Base-by-base conservation (phyloP, 1,140 invertebrate genomes). In the Bicyclus anynana region DNA sequence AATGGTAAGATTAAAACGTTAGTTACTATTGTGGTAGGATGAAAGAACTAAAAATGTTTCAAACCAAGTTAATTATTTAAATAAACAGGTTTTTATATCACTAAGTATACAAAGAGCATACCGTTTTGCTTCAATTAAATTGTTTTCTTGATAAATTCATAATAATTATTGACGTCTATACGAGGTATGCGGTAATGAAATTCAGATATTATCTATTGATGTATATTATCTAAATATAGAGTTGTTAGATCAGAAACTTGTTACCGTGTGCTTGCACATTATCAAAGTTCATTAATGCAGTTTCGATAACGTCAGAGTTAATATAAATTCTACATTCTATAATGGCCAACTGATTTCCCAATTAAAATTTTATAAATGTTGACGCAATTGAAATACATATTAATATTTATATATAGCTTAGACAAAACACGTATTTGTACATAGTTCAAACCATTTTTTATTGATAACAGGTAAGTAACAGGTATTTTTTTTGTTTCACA, bases 171-270 rank as follows among this genome's bases (percentile, higher is more conserved):
- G 20, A 49, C 18, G 23, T n/a, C 49, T 23, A 40, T 53, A 51
- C 16, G 20, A 46, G 26, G 62, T 59, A 67, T 65, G 70, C 62
- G 62, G 65, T 23, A 70, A 63, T 73, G 62, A 73, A 67, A 67
- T 67, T 65, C 14, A 35, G 40, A 18, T 48, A n/a, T 37, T 54
- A 26, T 59, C 23, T 14, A 42, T 21, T 48, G 16, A 21, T 56
- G 40, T 59, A 59, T 35, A 53, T 38, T 35, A 29, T 56, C 53
- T 51, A 29, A 58, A 59, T 58, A 58, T 40, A 60, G 50, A 47
- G 35, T 33, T 29, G 29, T 62, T 63, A 60, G 53, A 63, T 60
- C 56, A 63, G 55, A 49, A 57, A 52, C 56, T 42, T 18, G 51
- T 51, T 47, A 48, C 60, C 35, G 52, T 55, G 46, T 50, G 35